Base-by-base conservation (phyloP, 2,888 invertebrate genomes). In the Diaphora mendica region DNA sequence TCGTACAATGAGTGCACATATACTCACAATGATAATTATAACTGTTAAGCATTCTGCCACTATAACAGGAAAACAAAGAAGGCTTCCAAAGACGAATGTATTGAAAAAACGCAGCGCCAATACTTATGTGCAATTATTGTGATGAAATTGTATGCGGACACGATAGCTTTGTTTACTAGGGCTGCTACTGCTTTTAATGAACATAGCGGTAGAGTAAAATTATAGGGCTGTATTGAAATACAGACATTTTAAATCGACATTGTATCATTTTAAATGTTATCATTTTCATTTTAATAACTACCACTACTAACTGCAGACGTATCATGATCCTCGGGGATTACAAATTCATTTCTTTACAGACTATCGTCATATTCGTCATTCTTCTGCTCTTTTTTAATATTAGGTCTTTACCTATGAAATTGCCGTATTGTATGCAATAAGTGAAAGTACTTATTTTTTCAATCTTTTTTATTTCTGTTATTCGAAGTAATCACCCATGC, bases 31-130 rank as follows among this genome's bases (percentile, higher is more conserved):
- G 42, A n/a, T 55, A 42, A 65, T 69, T 33, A 48, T 15, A 62
- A 62, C 62, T 62, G 30, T 62, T 70, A 30, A 62, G 42, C 66
- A 59, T 62, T 72, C 70, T 76, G 72, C 44, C 70, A 70, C 73
- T 76, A 65, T 35, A 75, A 74, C 74, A 82, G 85, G 77, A 75
- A 73, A 72, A 84, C 59, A 75, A 26, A 65, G 70, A 64, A 74
- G 64, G 26, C 62, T 68, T 70, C 75, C 62, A 72, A 67, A 72
- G 74, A 83, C 71, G 73, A 79, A 80, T 42, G 64, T 48, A 67
- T 64, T 55, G 62, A 72, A 77, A 82, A 79, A 76, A 72, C 42
- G 67, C 65, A 69, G 20, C 64, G 66, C 68, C 48, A 68, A 64
- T 74, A 70, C 72, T 72, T 64, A 48, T 20, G 20, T 48, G 71